phyloP scores from a whole-genome alignment of 2,797 vertebrate genomes.

The Microctenopoma steveboyesi region DNA sequence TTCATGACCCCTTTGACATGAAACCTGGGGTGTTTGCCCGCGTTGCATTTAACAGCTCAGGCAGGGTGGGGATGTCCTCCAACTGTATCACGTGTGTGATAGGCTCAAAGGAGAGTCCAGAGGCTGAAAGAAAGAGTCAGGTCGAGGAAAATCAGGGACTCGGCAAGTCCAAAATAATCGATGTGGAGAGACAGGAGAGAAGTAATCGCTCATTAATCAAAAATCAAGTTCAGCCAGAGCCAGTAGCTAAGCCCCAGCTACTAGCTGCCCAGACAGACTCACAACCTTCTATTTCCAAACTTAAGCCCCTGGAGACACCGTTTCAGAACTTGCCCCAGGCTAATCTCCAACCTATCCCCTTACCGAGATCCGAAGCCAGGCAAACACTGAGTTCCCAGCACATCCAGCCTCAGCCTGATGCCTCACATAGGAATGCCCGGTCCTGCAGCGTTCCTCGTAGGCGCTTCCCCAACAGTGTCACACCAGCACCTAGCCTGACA shows the following conservation, averaged over 20 bases:
- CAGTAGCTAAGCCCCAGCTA: conserved; percentile 22
- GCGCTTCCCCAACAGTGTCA: conserved; percentile 55
- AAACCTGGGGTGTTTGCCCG: conserved; percentile 86
- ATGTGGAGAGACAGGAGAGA: conserved; percentile 40
- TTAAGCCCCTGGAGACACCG: conserved; percentile 49
- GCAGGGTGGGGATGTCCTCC: conserved; percentile 89
- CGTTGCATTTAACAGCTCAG: conserved; percentile 86
- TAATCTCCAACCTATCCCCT: conserved; percentile 43
- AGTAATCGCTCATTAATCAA: conserved; percentile 30
- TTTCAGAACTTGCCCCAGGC: conserved; percentile 50
- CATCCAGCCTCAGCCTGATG: conserved; percentile 49
- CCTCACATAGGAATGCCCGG: conserved; percentile 64
- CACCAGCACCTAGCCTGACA: conserved; percentile 53
- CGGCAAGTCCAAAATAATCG: conserved; percentile 14
- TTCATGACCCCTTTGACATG: conserved; percentile 76
- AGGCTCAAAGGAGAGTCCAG: conserved; percentile 87
- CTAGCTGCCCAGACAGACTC: conserved; percentile 25
- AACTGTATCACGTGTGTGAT: conserved; percentile 94
- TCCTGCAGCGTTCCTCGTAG: conserved; percentile 77
- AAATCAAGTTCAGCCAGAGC: conserved; percentile 48
- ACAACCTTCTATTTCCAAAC: conserved; percentile 24
- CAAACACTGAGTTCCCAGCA: conserved; percentile 69
- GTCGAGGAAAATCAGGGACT: conserved; percentile 37
- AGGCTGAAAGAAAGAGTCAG: conserved; percentile 81
- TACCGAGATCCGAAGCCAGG: conserved; percentile 61